Evolutionary conservation across 2,888 invertebrate species (phyloP), one percentile per base, ranked within the genome.

Genomic region (Icerya purchasi): DNA sequence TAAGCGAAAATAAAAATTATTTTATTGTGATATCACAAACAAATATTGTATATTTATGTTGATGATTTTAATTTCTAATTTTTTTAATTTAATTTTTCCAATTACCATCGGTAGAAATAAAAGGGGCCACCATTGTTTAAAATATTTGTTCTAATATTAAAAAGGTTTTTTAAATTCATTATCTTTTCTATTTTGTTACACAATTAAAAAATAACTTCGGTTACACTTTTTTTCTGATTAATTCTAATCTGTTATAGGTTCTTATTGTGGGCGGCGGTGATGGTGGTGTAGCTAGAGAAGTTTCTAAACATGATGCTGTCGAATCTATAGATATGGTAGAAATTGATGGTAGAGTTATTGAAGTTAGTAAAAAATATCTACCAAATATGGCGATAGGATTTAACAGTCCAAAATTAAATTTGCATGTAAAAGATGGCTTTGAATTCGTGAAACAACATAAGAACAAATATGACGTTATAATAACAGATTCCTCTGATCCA

Each of bases 401-500:
- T 67, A 76, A 80, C 1, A 82, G 83, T 69, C 80, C 85, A 0
- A 96, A 94, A 72, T 72, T 97, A 21, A 81, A 77, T 0, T 73
- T 98, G 1, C 81, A 82, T 68, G 82, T 94, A 52, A 87, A 87
- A 0, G 97, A 98, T 72, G 98, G 98, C 0, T 92, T 93, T 69
- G 85, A 92, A 66, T 98, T 88, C 71, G 85, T 98, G 81, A 84
- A 85, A 68, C 78, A 84, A 57, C 86, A 93, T 69, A 77, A 77
- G 61, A 77, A 80, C 51, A 83, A 87, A 72, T 98, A 91, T 71
- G 98, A 98, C 73, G 89, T 98, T 53, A 93, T 98, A 64, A 94
- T 98, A 60, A 98, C 97, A 0, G 98, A 98, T 71, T 94, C 94
- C 64, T 93, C 94, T 51, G 98, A 98, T 75, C 97, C 97, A 0